Conservation (phyloP, 2,888 invertebrate genomes). For the Pimpla rufipes region DNA sequence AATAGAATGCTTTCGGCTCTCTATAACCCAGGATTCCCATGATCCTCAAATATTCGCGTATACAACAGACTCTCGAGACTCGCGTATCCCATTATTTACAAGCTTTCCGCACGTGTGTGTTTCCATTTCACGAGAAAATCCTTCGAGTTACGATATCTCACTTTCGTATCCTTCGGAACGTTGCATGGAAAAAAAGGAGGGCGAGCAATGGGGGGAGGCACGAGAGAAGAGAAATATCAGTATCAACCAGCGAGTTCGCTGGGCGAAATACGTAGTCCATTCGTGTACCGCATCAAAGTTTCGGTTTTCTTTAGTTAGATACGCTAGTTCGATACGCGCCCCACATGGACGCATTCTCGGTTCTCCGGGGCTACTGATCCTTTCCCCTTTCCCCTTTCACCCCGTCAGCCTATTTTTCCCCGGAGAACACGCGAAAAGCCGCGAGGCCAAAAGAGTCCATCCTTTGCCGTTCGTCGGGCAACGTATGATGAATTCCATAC, state of each 20-base stretch:
- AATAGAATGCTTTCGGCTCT: not conserved
- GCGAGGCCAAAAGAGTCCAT: not conserved
- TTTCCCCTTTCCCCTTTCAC: not conserved
- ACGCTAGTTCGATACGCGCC: constrained; percentile 1
- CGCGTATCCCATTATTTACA: constrained; percentile 34
- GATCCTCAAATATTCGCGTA: constrained; percentile 19
- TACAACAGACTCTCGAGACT: constrained; percentile 7
- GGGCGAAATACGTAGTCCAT: not conserved
- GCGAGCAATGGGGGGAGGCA: not conserved
- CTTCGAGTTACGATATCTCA: constrained; percentile 45
- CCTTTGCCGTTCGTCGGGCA: not conserved
- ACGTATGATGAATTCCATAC: constrained; percentile 25
- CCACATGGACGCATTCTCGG: not conserved
- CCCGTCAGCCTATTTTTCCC: constrained; percentile 10
- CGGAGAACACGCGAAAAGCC: not conserved
- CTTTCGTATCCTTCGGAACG: constrained; percentile 9
- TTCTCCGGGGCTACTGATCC: not conserved
- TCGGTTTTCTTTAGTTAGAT: not conserved
- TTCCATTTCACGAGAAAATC: constrained; percentile 38
- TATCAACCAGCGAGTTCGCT: constrained; percentile 2
- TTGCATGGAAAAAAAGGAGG: constrained; percentile 2
- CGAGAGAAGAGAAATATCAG: constrained; percentile 6
- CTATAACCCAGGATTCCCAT: not conserved
- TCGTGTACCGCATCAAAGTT: constrained; percentile 18
- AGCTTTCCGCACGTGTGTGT: constrained; percentile 14